Conservation (phyloP, 2,797 vertebrate species). For the Lacerta viridis region DNA sequence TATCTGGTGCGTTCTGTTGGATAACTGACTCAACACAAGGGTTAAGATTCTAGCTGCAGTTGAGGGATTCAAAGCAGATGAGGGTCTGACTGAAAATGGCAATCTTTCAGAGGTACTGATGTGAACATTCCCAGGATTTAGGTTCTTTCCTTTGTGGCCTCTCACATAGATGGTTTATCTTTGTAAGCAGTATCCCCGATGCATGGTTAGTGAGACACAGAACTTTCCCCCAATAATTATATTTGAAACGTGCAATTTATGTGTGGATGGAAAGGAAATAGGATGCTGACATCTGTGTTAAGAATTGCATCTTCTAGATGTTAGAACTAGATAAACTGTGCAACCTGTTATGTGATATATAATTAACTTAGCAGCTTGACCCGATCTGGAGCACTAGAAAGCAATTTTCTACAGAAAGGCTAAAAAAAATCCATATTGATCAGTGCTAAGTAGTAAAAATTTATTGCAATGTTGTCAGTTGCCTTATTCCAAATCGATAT, state of each 20-base stretch:
- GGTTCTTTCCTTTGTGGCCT: background rate
- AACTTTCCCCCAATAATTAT: slow-evolving; percentile 27
- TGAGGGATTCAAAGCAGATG: no score
- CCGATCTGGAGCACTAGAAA: slow-evolving; percentile 83
- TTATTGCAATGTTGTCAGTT: slow-evolving; percentile 87
- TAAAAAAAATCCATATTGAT: slow-evolving; percentile 91
- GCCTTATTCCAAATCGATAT: slow-evolving; percentile 88
- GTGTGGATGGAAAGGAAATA: slow-evolving; percentile 20
- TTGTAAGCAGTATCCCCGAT: background rate
- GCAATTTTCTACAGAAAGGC: slow-evolving; percentile 86
- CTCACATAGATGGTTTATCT: background rate
- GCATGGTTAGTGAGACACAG: background rate
- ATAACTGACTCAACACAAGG: no score
- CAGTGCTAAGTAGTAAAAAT: slow-evolving; percentile 90
- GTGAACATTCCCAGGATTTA: background rate
- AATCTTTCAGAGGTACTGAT: no score
- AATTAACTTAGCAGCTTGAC: slow-evolving; percentile 82
- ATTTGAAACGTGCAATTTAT: slow-evolving; percentile 19
- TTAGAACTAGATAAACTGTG: slow-evolving; percentile 61
- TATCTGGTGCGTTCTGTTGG: no score
- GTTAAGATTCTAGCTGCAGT: no score
- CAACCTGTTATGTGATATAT: slow-evolving; percentile 82
- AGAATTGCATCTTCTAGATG: slow-evolving; percentile 53
- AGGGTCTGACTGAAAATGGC: no score
- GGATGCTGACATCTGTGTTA: slow-evolving; percentile 37